Base-by-base conservation (phyloP, 1,140 invertebrate genomes). In the Hycleus phaleratus region DNA sequence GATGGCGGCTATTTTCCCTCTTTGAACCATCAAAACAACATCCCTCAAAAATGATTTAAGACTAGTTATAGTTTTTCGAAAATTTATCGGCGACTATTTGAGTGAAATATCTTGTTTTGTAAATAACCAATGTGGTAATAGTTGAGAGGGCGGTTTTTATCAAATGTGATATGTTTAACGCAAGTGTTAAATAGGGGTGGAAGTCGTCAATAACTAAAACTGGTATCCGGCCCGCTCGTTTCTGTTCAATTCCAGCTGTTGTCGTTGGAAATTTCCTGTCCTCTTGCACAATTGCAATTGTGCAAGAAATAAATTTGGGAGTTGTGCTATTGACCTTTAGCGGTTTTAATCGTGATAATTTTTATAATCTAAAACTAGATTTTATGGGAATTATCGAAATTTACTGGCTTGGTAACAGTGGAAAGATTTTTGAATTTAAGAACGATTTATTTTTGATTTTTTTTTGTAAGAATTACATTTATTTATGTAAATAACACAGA, bases 101-200 rank as follows among this genome's bases (percentile, higher is more conserved):
- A 60, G 50, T 52, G 46, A 55, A 54, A 54, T 54, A 49, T 49
- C 58, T 55, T 60, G 58, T 60, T 60, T 60, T 44, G 58, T 60
- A 60, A 60, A 60, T 60, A 60, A 46, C 44, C 0, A 42, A n/a
- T 60, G 55, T 45, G 49, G 39, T 60, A 49, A 24, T 42, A 47
- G 26, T 38, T 39, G 39, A 24, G 26, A 45, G 46, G 43, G 47
- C 43, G 46, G 43, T 32, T 55, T 53, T 46, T n/a, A 38, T 52
- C 38, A 49, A 55, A 42, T 49, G 51, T 45, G 32, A 5, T 4
- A 32, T 32, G n/a, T 42, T 25, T 11, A 26, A 44, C 51, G 46
- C 52, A 54, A 60, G 58, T 60, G 58, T 52, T 60, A 50, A 44
- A 49, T 57, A 32, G 47, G 58, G 51, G 51, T 60, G 52, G 58